Conservation (phyloP, 2,113 vertebrate species). For the Percina caprodes region DNA sequence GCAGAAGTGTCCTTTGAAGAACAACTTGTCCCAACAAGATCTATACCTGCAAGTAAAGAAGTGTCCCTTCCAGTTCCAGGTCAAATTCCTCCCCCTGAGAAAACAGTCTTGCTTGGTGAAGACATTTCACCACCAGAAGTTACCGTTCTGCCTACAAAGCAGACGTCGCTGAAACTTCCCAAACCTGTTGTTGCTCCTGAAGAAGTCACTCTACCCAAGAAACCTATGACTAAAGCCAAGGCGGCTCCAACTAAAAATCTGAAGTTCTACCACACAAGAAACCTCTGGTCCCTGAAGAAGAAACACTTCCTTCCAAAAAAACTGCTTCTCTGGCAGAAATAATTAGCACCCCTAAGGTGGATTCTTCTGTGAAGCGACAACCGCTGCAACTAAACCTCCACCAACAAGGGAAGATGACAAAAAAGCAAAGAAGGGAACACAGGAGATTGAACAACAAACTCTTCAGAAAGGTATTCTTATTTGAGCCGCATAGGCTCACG, state of each 20-base stretch:
- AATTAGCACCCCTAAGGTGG: neutral
- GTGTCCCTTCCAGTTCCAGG: neutral
- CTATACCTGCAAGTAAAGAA: neutral
- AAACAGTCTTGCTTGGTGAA: conserved; percentile 51
- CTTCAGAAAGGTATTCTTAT: conserved; percentile 68
- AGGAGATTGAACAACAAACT: conserved; percentile 40
- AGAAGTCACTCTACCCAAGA: conserved; percentile 6
- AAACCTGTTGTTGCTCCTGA: conserved; percentile 1
- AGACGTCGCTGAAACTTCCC: neutral
- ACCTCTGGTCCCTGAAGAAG: conserved; percentile 1
- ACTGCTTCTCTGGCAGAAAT: neutral
- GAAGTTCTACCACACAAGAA: conserved; percentile 12
- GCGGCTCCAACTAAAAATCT: neutral
- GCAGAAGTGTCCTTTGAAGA: conserved; percentile 1
- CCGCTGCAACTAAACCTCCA: conserved; percentile 2
- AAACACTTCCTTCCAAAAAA: conserved; percentile 27
- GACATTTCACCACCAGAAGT: conserved; percentile 20
- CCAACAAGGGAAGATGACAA: conserved; percentile 18
- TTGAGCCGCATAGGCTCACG: conserved; percentile 36
- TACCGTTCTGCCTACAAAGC: conserved; percentile 1
- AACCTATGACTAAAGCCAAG: neutral
- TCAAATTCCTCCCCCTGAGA: conserved; percentile 63
- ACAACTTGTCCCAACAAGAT: conserved; percentile 1
- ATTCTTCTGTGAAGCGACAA: conserved; percentile 1
- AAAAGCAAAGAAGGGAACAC: conserved; percentile 34